A percentile compares a stretch with the other conserved stretches of the same genome.
Conservation (phyloP, 2,113 vertebrate genomes). For the Ptilonorhynchus violaceus region DNA sequence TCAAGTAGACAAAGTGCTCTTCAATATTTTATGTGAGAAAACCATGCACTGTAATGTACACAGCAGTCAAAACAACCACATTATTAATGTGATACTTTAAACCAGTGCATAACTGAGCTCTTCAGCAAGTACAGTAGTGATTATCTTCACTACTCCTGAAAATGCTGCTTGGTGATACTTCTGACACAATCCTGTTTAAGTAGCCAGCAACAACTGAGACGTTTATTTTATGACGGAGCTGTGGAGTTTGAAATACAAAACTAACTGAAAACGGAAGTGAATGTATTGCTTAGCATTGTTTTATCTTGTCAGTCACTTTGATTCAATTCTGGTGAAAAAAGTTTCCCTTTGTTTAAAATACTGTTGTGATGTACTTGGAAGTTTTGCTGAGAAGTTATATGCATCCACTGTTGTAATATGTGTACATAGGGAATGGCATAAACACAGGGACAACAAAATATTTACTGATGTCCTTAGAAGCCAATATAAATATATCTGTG, state of each 20-base stretch:
- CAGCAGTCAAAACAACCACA: neutral
- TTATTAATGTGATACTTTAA: neutral
- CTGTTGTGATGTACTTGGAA: neutral
- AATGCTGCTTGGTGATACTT: neutral
- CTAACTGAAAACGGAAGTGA: neutral
- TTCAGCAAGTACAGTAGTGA: neutral
- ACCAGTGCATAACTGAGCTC: neutral
- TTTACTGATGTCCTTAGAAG: slow-evolving; percentile 39
- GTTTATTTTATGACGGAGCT: neutral
- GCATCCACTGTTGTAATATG: neutral
- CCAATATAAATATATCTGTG: slow-evolving; percentile 46
- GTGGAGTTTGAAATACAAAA: neutral
- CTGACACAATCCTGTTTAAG: neutral
- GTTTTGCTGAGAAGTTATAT: neutral
- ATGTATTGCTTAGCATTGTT: neutral
- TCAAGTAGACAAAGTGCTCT: neutral
- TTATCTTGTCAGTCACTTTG: neutral
- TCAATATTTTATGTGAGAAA: neutral
- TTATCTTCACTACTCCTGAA: neutral
- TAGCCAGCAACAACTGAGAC: neutral
- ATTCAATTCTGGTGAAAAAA: neutral
- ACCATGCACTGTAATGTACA: neutral
- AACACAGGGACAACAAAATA: slow-evolving; percentile 45
- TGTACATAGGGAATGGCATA: neutral
- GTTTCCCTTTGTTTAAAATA: neutral